phyloP scores from a whole-genome alignment of 1,140 invertebrate genomes.

The Aricia agestis region DNA sequence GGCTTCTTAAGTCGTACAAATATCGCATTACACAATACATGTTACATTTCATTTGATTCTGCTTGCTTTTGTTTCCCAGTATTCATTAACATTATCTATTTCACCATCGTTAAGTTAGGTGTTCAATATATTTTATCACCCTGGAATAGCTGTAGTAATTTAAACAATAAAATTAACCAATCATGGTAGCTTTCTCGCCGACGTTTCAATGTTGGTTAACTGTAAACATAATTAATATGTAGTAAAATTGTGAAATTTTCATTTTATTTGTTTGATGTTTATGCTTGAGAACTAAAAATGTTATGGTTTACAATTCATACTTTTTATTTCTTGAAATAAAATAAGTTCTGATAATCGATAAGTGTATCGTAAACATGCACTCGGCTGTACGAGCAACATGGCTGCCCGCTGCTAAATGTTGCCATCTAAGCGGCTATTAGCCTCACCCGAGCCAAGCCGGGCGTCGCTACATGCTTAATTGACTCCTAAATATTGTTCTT shows the following conservation, averaged over 20 bases:
- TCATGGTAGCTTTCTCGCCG: no score
- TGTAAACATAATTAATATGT: no score
- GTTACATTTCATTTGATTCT: slow-evolving; percentile 55
- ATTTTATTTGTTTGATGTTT: no score
- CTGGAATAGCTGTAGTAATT: no score
- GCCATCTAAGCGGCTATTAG: slow-evolving; percentile 60
- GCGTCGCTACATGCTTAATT: slow-evolving; percentile 59
- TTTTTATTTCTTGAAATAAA: slow-evolving; percentile 15
- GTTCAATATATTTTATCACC: background rate
- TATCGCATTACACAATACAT: slow-evolving; percentile 68
- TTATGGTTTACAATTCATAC: background rate
- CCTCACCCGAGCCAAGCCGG: slow-evolving; percentile 54
- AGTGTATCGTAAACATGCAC: slow-evolving; percentile 11
- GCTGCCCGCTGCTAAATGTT: slow-evolving; percentile 59
- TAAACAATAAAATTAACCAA: no score
- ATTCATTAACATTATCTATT: background rate
- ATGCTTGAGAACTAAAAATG: no score
- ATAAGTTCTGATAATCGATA: slow-evolving; percentile 1
- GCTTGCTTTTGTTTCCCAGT: slow-evolving; percentile 35
- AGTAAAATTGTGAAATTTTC: no score
- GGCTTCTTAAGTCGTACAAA: slow-evolving; percentile 73
- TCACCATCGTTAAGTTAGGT: slow-evolving; percentile 23
- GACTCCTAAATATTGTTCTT: slow-evolving; percentile 68
- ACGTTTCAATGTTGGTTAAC: no score
- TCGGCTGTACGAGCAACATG: slow-evolving; percentile 43